Conservation (phyloP, 2,888 invertebrate species). For the Nematopogon swammerdamellus region DNA sequence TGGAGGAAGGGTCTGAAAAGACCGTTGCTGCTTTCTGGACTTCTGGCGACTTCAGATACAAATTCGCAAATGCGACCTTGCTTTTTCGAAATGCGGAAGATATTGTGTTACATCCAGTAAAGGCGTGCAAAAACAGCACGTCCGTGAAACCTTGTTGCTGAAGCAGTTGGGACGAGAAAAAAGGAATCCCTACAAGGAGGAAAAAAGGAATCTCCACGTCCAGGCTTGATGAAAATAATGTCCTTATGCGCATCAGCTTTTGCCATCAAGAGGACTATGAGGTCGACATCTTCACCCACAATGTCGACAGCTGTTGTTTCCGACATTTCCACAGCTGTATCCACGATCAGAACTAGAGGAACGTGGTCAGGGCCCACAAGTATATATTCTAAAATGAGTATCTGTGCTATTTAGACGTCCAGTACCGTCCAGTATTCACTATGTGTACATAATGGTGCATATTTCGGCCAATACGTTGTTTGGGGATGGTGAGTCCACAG, state of each 20-base stretch:
- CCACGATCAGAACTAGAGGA: neutral
- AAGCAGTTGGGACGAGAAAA: too few relatives aligned
- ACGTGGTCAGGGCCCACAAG: too few relatives aligned
- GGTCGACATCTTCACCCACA: neutral
- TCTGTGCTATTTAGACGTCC: too few relatives aligned
- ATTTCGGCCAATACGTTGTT: too few relatives aligned
- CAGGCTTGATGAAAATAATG: neutral
- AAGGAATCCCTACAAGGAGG: too few relatives aligned
- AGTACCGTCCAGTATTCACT: too few relatives aligned
- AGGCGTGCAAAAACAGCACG: too few relatives aligned
- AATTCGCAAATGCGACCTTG: constrained; percentile 2
- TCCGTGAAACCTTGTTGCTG: too few relatives aligned
- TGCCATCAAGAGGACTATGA: neutral
- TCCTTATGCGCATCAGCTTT: neutral
- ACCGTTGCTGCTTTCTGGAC: constrained; percentile 2
- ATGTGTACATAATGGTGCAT: too few relatives aligned
- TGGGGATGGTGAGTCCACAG: too few relatives aligned
- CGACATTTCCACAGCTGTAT: neutral
- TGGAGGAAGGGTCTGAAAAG: constrained; percentile 2
- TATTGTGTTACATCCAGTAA: too few relatives aligned
- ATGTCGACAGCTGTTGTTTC: neutral
- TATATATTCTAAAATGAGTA: too few relatives aligned
- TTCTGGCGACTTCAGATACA: constrained; percentile 2
- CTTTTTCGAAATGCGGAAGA: neutral
- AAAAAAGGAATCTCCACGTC: neutral